Evolutionary conservation across 2,797 vertebrate genomes (phyloP).

Genomic region (Phyllotis vaccarum): DNA sequence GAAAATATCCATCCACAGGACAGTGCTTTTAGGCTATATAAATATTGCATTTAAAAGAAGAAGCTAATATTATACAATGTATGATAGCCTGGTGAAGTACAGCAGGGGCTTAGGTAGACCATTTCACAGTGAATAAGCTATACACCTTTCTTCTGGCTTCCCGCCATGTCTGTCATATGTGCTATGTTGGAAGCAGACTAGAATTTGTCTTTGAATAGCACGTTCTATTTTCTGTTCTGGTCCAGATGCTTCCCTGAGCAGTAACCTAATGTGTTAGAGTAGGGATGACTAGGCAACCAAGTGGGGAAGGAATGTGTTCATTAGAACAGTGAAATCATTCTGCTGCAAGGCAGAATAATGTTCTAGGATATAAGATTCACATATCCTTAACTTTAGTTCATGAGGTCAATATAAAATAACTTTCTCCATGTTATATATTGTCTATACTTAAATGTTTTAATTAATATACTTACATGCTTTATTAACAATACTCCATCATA

Average conservation of each 20-base stretch:
- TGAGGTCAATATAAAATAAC: neutral
- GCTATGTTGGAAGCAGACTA: slow-evolving; percentile 27
- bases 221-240: slow-evolving; percentile 28
- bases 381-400: neutral
- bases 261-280: slow-evolving; percentile 13
- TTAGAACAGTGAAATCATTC: slow-evolving; percentile 29
- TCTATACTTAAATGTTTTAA: neutral
- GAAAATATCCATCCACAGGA: neutral
- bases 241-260: slow-evolving; percentile 20
- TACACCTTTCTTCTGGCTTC: neutral
- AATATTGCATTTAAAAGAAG: neutral
- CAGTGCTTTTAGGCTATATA: slow-evolving; percentile 2
- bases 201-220: slow-evolving; percentile 29
- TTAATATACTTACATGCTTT: neutral
- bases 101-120: neutral
- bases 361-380: neutral
- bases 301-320: neutral
- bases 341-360: neutral
- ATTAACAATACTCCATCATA: neutral
- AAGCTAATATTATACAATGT: slow-evolving; percentile 11
- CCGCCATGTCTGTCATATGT: neutral
- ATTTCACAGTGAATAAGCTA: slow-evolving; percentile 8
- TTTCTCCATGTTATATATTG: neutral
- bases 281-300: slow-evolving; percentile 3
- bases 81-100: neutral